These are phyloP conservation scores for Henricia sp. DNA, from an alignment of 53 echinoderm and acorn worm genomes.

Conservation along the genomic window DNA sequence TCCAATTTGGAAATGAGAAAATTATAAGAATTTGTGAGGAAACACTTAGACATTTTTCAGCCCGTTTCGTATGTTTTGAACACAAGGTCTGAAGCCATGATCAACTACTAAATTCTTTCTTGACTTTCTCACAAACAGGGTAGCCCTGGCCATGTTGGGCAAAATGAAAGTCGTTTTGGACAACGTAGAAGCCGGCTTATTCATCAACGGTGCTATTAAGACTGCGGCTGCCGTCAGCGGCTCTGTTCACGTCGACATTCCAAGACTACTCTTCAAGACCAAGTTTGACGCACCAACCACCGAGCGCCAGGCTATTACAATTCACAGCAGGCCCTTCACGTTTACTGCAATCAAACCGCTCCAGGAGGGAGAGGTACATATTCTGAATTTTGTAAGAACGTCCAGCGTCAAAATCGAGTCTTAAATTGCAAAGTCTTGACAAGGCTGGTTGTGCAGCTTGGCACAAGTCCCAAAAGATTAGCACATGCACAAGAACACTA, in stretches of 20 bases:
- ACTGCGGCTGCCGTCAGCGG: slow-evolving; percentile 68
- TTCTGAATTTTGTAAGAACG: too few species aligned
- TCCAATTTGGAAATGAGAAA: too few species aligned
- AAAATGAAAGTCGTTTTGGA: slow-evolving; percentile 65
- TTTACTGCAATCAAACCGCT: slow-evolving; percentile 10
- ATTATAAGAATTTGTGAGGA: too few species aligned
- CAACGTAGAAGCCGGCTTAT: slow-evolving; percentile 68
- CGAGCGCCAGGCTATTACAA: slow-evolving; percentile 61
- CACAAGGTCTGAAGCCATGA: background rate
- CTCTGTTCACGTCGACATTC: slow-evolving; percentile 51
- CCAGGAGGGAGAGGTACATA: background rate
- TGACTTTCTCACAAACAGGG: slow-evolving; percentile 20
- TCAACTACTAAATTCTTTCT: background rate
- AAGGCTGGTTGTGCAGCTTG: too few species aligned
- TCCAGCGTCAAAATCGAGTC: too few species aligned
- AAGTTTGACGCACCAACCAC: slow-evolving; percentile 62
- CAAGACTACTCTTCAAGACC: slow-evolving; percentile 59
- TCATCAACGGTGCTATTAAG: slow-evolving; percentile 62
- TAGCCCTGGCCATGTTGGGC: slow-evolving; percentile 64
- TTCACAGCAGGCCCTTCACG: slow-evolving; percentile 74
- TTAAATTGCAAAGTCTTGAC: too few species aligned
- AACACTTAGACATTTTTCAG: too few species aligned
- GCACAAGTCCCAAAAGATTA: too few species aligned
- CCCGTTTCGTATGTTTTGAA: too few species aligned
- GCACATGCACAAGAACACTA: too few species aligned